A percentile compares a stretch with the other conserved stretches of the same genome.
These are phyloP conservation scores for Lamellibrachia satsuma DNA, from an alignment of 2,888 invertebrate species.

Conservation along the genomic window DNA sequence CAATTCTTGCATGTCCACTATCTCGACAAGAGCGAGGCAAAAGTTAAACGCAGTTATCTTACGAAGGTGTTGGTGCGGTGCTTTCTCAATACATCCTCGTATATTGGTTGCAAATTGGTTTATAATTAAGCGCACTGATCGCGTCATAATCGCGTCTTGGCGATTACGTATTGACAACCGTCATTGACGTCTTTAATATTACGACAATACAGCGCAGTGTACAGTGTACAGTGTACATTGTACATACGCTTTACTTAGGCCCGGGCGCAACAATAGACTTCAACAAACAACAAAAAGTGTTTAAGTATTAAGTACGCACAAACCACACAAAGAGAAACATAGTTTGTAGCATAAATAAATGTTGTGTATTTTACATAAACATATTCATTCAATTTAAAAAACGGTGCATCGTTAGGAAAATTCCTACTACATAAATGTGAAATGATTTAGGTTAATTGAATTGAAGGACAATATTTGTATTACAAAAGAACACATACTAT, in stretches of 20 bases:
- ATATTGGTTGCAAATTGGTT: neutral
- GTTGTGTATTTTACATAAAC: neutral
- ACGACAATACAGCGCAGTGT: neutral
- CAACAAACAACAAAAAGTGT: neutral
- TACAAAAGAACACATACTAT: neutral
- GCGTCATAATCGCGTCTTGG: neutral
- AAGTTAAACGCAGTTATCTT: neutral
- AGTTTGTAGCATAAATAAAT: neutral
- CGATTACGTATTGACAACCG: constrained; percentile 20
- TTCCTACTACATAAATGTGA: neutral
- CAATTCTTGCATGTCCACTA: neutral
- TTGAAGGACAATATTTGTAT: neutral
- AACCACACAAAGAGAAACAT: neutral
- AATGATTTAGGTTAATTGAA: neutral
- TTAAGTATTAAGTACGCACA: neutral
- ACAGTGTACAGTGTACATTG: neutral
- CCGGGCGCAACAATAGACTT: neutral
- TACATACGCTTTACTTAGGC: neutral
- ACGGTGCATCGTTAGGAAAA: neutral
- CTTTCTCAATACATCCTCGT: neutral
- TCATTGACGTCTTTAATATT: neutral
- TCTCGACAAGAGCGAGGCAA: neutral
- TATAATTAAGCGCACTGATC: neutral
- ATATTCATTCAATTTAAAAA: neutral
- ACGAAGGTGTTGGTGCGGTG: neutral